Evolutionary conservation across 2,113 vertebrate genomes (phyloP).

Genomic region (Struthio camelus): DNA sequence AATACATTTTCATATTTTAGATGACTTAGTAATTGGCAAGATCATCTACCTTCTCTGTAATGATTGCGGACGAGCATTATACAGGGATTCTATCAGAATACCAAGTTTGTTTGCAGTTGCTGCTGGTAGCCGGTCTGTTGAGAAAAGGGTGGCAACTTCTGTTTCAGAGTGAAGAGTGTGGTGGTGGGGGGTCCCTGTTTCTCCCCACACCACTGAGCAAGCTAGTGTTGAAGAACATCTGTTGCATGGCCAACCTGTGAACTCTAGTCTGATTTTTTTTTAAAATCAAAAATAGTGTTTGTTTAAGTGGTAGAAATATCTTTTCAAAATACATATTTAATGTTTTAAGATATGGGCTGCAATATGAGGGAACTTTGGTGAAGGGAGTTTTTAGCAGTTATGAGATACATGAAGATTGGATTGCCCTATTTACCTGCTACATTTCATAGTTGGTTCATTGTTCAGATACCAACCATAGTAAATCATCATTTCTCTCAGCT

Average conservation of each 20-base stretch:
- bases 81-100: not conserved
- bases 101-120: not conserved
- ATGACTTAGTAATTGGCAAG: not conserved
- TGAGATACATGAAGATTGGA: accelerated
- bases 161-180: not conserved
- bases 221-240: not conserved
- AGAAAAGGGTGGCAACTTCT: not conserved
- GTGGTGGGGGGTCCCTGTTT: not conserved
- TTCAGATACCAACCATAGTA: not conserved
- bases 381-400: accelerated
- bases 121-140: not conserved
- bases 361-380: not conserved
- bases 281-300: not conserved
- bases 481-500: accelerated
- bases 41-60: not conserved
- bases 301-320: not conserved
- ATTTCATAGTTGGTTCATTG: accelerated
- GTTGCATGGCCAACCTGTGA: not conserved
- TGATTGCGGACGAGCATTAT: not conserved
- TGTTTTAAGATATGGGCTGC: not conserved
- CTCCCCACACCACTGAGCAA: not conserved
- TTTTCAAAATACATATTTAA: not conserved
- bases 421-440: not conserved
- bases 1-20: not conserved
- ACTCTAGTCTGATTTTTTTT: not conserved